Evolutionary conservation across 2,113 vertebrate genomes (phyloP).

Genomic region (Perca flavescens): DNA sequence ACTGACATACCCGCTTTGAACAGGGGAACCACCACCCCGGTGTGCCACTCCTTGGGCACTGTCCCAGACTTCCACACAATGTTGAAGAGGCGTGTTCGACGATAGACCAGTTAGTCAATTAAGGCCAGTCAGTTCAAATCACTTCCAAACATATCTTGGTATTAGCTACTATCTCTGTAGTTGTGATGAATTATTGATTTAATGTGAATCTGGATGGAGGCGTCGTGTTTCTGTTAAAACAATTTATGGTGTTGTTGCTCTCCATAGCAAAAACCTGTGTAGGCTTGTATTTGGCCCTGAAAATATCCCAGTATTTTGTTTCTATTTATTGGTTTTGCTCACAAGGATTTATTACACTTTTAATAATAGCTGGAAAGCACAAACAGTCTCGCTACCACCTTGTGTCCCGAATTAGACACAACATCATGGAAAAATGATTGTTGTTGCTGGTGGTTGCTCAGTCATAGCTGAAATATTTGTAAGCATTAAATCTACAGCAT

Average conservation of each 20-base stretch:
- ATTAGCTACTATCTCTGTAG: conserved; percentile 52
- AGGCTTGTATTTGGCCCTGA: conserved; percentile 47
- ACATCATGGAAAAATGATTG: conserved; percentile 40
- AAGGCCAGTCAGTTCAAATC: no score
- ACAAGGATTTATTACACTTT: conserved; percentile 69
- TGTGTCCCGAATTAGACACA: conserved; percentile 47
- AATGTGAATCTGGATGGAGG: conserved; percentile 70
- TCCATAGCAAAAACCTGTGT: conserved; percentile 59
- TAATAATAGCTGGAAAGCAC: conserved; percentile 68
- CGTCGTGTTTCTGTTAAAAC: conserved; percentile 59
- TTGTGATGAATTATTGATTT: conserved; percentile 85
- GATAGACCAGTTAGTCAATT: no score
- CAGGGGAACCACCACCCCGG: no score
- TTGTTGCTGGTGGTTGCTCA: conserved; percentile 43
- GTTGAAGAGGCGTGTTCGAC: no score
- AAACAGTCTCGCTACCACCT: conserved; percentile 34
- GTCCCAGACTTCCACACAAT: no score
- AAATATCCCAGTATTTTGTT: conserved; percentile 58
- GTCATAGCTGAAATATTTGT: conserved; percentile 53
- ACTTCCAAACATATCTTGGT: no score
- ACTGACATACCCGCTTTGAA: no score
- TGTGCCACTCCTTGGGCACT: no score
- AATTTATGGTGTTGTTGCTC: conserved; percentile 70
- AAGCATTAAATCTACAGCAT: conserved; percentile 48
- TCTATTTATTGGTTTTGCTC: conserved; percentile 68